phyloP scores from a whole-genome alignment of 2,113 vertebrate genomes.

The Phalacrocorax carbo region DNA sequence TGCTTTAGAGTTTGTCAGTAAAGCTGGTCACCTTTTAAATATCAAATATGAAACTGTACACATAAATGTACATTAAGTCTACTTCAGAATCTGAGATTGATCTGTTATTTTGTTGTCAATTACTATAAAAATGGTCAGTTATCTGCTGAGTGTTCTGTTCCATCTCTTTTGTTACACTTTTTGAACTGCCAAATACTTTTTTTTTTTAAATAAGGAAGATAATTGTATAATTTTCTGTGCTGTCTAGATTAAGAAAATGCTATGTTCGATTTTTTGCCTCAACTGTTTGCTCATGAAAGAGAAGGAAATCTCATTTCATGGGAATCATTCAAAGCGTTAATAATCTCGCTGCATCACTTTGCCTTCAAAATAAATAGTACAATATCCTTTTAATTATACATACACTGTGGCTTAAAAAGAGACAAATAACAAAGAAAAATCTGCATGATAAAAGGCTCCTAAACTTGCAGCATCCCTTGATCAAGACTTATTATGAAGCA shows the following conservation, averaged over 20 bases:
- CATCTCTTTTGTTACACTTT: neutral
- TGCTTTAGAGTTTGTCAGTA: neutral
- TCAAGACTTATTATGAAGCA: neutral
- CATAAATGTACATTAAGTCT: neutral
- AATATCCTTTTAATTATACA: constrained; percentile 41
- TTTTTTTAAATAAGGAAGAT: neutral
- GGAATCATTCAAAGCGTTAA: neutral
- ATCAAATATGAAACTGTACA: neutral
- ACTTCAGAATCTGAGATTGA: neutral
- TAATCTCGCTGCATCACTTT: neutral
- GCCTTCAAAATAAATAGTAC: constrained; percentile 27
- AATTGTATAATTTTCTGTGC: neutral
- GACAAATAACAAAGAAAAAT: neutral
- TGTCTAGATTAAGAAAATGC: neutral
- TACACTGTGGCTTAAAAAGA: neutral
- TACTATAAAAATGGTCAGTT: neutral
- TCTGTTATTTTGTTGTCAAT: neutral
- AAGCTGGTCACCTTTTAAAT: neutral
- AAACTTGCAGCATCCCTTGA: neutral
- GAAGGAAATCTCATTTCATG: constrained; percentile 18
- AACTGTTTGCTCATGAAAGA: neutral
- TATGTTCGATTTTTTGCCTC: neutral
- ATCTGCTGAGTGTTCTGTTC: too few species aligned
- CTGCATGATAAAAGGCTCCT: constrained; percentile 7
- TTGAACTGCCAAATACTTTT: neutral